Conservation (phyloP, 2,797 vertebrate species). For the Sebastes melanostomus region DNA sequence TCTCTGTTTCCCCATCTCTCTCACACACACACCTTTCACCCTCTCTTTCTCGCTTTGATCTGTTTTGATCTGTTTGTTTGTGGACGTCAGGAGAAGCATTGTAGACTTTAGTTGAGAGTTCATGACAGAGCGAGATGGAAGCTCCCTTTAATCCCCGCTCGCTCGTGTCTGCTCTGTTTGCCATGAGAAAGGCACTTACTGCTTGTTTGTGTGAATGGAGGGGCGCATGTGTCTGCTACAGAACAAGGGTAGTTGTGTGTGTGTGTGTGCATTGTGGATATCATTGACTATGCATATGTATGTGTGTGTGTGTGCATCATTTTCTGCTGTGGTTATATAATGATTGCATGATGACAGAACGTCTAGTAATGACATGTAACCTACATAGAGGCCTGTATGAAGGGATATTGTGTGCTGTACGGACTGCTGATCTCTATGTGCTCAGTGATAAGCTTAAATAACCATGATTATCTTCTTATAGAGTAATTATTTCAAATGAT, state of each 20-base stretch:
- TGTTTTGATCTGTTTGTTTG: constrained; percentile 25
- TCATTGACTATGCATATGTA: background rate
- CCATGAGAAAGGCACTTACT: constrained; percentile 7
- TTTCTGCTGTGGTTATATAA: background rate
- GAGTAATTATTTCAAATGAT: background rate
- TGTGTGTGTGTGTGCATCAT: background rate
- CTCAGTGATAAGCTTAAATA: background rate
- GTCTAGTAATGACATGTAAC: background rate
- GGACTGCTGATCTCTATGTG: background rate
- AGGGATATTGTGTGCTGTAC: background rate
- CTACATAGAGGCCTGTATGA: background rate
- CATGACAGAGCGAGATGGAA: background rate
- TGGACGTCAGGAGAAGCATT: constrained; percentile 24
- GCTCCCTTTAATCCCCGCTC: constrained; percentile 23
- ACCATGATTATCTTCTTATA: background rate
- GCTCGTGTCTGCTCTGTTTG: background rate
- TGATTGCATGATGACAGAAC: background rate
- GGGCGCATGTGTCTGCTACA: background rate
- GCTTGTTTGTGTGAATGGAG: background rate
- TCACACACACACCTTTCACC: background rate
- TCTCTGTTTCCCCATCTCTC: background rate
- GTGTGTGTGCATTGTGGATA: background rate
- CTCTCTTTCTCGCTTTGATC: constrained; percentile 7
- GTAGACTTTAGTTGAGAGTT: background rate
- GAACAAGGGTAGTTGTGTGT: background rate